Evolutionary conservation across 2,113 vertebrate species (phyloP).

Genomic region (Sphyrna mokarran): DNA sequence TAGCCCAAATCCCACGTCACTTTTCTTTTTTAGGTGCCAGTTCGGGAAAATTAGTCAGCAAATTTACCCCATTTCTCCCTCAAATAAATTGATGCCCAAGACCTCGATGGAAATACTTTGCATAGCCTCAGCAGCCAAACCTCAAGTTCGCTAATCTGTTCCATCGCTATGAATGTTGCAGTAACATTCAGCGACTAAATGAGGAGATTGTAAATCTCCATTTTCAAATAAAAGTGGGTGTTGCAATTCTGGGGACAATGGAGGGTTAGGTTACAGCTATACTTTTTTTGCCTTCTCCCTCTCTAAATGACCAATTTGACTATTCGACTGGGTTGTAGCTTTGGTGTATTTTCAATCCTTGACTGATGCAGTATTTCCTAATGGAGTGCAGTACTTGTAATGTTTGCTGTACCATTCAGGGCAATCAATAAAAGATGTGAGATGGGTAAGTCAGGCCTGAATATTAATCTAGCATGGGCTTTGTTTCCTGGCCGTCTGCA

Average conservation of each 20-base stretch:
- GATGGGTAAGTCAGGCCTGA: conserved; percentile 55
- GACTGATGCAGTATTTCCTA: neutral
- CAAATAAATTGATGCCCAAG: neutral
- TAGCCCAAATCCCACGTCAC: neutral
- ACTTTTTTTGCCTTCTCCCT: neutral
- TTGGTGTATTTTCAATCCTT: conserved; percentile 8
- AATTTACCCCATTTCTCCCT: neutral
- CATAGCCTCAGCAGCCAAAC: neutral
- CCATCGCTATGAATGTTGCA: neutral
- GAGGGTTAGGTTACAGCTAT: neutral
- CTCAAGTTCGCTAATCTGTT: neutral
- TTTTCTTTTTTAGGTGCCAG: neutral
- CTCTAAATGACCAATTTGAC: conserved; percentile 5
- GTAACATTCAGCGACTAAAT: neutral
- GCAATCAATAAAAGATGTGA: conserved; percentile 58
- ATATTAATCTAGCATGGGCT: conserved; percentile 61
- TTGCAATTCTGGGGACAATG: neutral
- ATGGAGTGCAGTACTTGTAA: conserved; percentile 19
- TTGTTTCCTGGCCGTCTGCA: conserved; percentile 51
- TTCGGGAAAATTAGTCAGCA: neutral
- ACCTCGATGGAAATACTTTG: neutral
- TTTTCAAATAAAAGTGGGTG: neutral
- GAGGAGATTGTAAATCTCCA: neutral
- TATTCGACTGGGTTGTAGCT: neutral
- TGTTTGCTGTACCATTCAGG: conserved; percentile 45